Conservation (phyloP, 2,113 vertebrate species). For the Setophaga kirtlandii region DNA sequence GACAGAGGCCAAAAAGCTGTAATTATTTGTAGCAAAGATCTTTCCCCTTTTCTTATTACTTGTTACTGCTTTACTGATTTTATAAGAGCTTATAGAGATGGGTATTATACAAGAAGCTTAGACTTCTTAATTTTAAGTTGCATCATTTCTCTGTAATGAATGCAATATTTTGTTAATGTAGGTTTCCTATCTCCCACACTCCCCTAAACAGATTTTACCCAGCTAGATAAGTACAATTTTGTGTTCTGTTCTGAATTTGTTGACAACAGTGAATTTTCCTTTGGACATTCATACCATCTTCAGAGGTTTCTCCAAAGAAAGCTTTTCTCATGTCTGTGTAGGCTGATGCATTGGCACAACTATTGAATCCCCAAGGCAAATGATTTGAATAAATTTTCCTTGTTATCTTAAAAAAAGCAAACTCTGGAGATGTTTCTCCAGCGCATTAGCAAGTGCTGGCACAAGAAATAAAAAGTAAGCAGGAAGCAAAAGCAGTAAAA, state of each 20-base stretch:
- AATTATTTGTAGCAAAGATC: background rate
- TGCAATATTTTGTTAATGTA: background rate
- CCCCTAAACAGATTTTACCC: background rate
- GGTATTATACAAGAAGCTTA: background rate
- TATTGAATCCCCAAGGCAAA: background rate
- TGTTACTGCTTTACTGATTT: background rate
- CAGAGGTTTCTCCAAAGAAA: background rate
- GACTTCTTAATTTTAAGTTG: background rate
- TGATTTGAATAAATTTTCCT: slow-evolving; percentile 3
- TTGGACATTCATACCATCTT: background rate
- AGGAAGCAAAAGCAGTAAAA: slow-evolving; percentile 39
- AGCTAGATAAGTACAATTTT: background rate
- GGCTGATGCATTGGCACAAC: background rate
- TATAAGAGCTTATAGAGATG: background rate
- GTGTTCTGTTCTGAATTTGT: background rate
- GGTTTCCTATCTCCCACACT: background rate
- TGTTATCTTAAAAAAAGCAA: background rate
- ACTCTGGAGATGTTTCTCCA: background rate
- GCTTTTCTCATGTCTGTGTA: background rate
- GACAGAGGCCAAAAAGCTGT: background rate
- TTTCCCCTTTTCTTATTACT: background rate
- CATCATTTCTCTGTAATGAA: background rate
- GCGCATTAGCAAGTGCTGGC: background rate
- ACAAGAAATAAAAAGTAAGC: background rate
- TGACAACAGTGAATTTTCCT: background rate